A percentile compares a stretch with the other conserved stretches of the same genome.
phyloP scores from a whole-genome alignment of 2,113 vertebrate species.

The Emydura subglobosa region DNA sequence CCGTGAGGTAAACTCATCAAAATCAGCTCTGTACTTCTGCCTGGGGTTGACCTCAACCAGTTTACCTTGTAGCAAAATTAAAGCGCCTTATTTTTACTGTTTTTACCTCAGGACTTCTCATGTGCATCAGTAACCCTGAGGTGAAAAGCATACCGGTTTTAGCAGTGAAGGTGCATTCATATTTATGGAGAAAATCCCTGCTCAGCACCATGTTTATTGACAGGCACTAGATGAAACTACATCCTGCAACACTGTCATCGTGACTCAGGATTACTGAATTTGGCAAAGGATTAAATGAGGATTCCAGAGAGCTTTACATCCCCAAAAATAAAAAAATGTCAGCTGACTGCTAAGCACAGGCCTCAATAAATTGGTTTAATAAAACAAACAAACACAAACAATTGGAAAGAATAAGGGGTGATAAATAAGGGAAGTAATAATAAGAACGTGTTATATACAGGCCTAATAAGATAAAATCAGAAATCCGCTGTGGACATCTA shows the following conservation, averaged over 20 bases:
- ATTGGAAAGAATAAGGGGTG: not conserved
- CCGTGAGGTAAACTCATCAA: not conserved
- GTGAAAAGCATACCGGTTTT: too few relatives aligned
- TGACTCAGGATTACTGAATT: not conserved
- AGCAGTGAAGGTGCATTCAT: not conserved
- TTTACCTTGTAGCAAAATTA: not conserved
- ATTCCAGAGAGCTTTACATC: not conserved
- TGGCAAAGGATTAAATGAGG: not conserved
- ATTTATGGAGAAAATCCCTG: not conserved
- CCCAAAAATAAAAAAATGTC: not conserved
- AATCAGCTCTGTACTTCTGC: not conserved
- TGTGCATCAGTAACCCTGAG: too few relatives aligned
- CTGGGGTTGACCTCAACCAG: not conserved
- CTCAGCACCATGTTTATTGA: not conserved
- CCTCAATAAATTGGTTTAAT: not conserved
- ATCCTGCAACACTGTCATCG: not conserved
- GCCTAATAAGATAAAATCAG: not conserved
- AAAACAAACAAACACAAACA: not conserved
- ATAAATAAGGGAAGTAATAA: not conserved
- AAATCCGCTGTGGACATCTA: not conserved
- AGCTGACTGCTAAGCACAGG: not conserved
- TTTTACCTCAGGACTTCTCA: too few relatives aligned
- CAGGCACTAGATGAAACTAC: not conserved
- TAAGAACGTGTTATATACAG: not conserved
- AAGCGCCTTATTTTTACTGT: not conserved